Percentiles rank a stretch among this genome's conserved stretches.
Evolutionary conservation across 2,113 vertebrate genomes (phyloP).

Genomic region (Telmatochromis sp.): DNA sequence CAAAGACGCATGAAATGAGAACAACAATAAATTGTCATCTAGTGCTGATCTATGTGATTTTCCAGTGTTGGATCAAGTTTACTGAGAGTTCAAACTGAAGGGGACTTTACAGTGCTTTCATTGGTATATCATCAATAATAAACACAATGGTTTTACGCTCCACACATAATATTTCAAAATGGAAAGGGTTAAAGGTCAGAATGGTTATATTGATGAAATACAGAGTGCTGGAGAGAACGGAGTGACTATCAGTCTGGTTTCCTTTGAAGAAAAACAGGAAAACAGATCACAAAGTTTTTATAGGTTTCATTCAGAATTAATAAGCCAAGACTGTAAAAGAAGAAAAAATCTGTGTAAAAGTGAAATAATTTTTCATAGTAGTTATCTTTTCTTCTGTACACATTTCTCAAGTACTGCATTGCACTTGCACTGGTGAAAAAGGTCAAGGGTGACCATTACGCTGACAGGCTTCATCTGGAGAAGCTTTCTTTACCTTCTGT

Average conservation of each 20-base stretch:
- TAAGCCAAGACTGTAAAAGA: neutral
- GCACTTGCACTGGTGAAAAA: neutral
- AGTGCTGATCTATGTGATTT: neutral
- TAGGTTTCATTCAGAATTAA: neutral
- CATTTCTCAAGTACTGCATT: neutral
- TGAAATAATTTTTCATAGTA: neutral
- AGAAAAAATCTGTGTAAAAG: neutral
- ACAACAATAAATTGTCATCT: neutral
- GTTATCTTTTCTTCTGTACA: rapidly evolving
- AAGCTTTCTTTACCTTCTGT: neutral
- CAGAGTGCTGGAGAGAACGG: neutral
- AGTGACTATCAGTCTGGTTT: neutral
- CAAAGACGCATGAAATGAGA: neutral
- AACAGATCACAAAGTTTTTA: neutral
- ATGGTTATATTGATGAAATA: neutral
- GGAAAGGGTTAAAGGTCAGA: neutral
- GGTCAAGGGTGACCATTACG: rapidly evolving
- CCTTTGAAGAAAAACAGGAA: neutral
- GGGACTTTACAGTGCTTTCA: neutral
- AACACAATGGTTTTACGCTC: neutral
- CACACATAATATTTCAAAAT: neutral
- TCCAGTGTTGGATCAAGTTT: neutral
- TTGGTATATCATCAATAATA: neutral
- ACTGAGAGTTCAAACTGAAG: neutral
- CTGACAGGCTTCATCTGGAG: neutral